Percentiles rank a stretch among this genome's conserved stretches.
Conservation (phyloP, 2,888 invertebrate species). For the Entomobrya proxima region DNA sequence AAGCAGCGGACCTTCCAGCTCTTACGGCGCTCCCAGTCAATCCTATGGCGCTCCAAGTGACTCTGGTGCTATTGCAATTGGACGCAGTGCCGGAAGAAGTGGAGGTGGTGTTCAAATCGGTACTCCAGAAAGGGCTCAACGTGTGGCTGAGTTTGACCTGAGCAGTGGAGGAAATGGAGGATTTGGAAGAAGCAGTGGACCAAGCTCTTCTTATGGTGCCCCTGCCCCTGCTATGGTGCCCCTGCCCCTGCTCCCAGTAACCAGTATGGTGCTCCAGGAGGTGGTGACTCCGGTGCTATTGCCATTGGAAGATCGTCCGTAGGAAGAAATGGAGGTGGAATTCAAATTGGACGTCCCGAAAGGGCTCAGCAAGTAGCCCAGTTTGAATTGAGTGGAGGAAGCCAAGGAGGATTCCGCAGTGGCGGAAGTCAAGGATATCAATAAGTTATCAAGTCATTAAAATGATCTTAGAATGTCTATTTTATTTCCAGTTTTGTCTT, state of each 20-base stretch:
- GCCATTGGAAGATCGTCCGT: neutral
- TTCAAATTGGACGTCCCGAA: conserved; percentile 40
- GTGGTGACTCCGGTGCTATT: neutral
- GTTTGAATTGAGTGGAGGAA: conserved; percentile 49
- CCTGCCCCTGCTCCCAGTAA: neutral
- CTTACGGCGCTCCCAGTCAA: conserved; percentile 43
- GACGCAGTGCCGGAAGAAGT: conserved; percentile 16
- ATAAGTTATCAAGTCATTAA: conserved; percentile 8
- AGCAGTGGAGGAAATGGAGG: conserved; percentile 40
- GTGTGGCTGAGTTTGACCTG: conserved; percentile 59
- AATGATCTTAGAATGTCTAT: neutral
- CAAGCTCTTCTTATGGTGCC: no score
- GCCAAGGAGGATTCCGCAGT: conserved; percentile 19
- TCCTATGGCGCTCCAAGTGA: conserved; percentile 20
- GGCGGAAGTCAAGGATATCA: conserved; percentile 55
- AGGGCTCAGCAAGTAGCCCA: conserved; percentile 65
- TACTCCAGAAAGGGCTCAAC: conserved; percentile 63
- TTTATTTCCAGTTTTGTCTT: conserved; percentile 36
- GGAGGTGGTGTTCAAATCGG: conserved; percentile 61
- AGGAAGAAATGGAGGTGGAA: neutral
- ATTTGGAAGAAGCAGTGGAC: no score
- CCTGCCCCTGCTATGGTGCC: no score
- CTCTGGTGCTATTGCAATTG: conserved; percentile 20
- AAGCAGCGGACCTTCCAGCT: conserved; percentile 39
- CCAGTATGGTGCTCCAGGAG: conserved; percentile 12